These are phyloP conservation scores for Pollicipes pollicipes DNA, from an alignment of 1,140 invertebrate species.

Conservation along the genomic window DNA sequence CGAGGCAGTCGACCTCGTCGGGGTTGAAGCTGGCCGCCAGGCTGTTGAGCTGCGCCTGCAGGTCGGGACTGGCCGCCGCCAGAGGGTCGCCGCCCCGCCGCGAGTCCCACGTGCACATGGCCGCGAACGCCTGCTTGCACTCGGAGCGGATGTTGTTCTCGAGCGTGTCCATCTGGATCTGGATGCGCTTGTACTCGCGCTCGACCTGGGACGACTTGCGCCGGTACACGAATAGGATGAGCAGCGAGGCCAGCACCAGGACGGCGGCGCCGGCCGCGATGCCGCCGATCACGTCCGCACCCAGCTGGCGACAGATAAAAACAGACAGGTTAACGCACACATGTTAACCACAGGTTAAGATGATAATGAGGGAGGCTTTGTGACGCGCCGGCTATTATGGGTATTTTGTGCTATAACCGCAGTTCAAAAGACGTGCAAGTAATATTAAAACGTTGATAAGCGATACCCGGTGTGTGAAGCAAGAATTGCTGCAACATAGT, in stretches of 20 bases:
- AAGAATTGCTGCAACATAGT: no score
- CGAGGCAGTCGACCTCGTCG: background rate
- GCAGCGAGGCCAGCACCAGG: constrained; percentile 62
- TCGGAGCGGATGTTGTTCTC: constrained; percentile 93
- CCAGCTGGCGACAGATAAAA: constrained; percentile 46
- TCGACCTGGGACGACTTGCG: constrained; percentile 87
- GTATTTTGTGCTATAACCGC: no score
- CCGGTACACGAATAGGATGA: constrained; percentile 71
- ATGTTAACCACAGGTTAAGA: no score
- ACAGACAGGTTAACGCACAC: no score
- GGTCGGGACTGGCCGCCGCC: background rate
- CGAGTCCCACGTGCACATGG: constrained; percentile 29
- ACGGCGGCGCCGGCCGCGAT: constrained; percentile 65
- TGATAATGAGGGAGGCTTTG: no score
- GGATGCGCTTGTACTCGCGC: constrained; percentile 88
- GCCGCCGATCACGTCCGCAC: constrained; percentile 65
- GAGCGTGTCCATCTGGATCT: constrained; percentile 96
- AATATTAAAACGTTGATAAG: no score
- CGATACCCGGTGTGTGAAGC: no score
- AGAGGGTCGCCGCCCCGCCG: background rate
- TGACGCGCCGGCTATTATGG: no score
- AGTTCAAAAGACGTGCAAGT: no score
- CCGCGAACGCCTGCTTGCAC: constrained; percentile 60
- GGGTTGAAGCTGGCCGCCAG: background rate
- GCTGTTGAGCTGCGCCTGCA: background rate